Evolutionary conservation across 2,888 invertebrate species (phyloP), one percentile per base, ranked within the genome.

Genomic region (Plusia festucae): DNA sequence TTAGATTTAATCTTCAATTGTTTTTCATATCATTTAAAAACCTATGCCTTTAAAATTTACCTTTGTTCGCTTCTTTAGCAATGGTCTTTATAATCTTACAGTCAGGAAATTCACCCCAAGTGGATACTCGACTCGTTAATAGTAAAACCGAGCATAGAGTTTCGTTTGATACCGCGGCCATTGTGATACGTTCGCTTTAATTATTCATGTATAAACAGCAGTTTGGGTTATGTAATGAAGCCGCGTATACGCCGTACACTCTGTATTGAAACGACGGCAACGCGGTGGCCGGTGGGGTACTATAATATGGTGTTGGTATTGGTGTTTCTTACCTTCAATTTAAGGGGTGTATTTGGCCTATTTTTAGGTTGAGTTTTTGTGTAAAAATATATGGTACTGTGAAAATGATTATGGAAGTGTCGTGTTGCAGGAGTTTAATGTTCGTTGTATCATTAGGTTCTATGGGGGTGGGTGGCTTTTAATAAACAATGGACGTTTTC

Each of bases 201-300:
- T 87, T 86, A 88, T 88, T 87, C 85, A 82, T 78, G 79, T 79
- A 62, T 80, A 83, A 84, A 83, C 82, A 81, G 63, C 13, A 64
- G 69, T 73, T 71, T 20, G 70, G 73, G 57, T 53, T 72, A 58
- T 69, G 76, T 78, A 70, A 81, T 74, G 67, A 76, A 62, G 65
- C 66, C 53, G 70, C 63, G 70, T 72, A 70, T 70, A 69, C 65
- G 55, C 58, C 68, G 66, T 72, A 70, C 69, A 69, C 65, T 52
- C 58, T 67, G 66, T 61, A 63, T 63, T 65, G 60, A 65, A 16
- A n/a, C 13, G 52, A 32, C 20, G 9, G 9, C 1, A 9, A 9
- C 32, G 60, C 15, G 53, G 20, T 40, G 2, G 11, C n/a, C 27
- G 27, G 27, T 5, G 6, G 9, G 8, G 24, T 16, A 65, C 60